These are phyloP conservation scores for Bombylius major DNA, from an alignment of 2,888 invertebrate genomes.

Conservation along the genomic window DNA sequence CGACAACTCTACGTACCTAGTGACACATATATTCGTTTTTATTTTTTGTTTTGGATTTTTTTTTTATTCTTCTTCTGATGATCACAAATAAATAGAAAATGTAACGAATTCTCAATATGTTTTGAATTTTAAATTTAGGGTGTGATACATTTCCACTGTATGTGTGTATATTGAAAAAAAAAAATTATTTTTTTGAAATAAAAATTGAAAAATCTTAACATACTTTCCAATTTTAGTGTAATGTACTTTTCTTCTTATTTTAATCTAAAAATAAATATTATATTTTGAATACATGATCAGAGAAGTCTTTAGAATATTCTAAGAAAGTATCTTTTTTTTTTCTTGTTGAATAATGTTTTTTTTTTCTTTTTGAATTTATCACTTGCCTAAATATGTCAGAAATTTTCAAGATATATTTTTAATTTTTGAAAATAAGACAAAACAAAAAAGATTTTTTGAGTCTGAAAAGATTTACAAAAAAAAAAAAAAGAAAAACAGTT, in stretches of 20 bases:
- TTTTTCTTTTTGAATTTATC: constrained; percentile 9
- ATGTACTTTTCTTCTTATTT: no score
- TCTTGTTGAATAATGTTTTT: not conserved
- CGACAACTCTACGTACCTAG: not conserved
- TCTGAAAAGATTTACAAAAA: not conserved
- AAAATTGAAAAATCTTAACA: no score
- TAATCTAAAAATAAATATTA: no score
- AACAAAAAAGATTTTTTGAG: not conserved
- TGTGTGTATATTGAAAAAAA: no score
- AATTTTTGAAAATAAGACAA: not conserved
- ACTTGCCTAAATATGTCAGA: constrained; percentile 13
- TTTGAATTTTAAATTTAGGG: no score
- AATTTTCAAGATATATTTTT: constrained; percentile 10
- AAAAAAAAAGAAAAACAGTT: not conserved
- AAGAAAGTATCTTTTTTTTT: not conserved
- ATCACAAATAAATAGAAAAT: constrained; percentile 1
- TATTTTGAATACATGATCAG: no score
- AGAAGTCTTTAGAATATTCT: no score
- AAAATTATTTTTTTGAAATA: no score
- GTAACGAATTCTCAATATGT: not conserved
- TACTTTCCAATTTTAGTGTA: no score
- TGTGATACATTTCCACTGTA: no score
- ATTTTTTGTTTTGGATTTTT: not conserved
- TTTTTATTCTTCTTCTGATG: not conserved
- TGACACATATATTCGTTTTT: constrained; percentile 8